phyloP scores from a whole-genome alignment of 1,140 invertebrate species.

The Anastrepha ludens region DNA sequence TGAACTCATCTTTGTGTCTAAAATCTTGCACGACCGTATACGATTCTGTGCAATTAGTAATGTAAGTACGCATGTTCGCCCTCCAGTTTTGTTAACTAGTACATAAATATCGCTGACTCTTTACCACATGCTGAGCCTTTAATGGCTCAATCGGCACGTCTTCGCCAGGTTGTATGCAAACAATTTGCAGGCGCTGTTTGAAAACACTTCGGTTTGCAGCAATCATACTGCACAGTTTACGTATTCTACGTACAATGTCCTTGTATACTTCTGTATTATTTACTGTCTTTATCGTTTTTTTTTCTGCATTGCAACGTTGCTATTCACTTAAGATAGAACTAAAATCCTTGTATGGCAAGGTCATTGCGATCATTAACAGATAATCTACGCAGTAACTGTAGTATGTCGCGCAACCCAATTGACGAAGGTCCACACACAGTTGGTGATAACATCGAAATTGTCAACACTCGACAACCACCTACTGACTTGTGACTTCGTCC shows the following conservation, averaged over 20 bases:
- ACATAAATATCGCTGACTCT: background rate
- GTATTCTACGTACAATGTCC: background rate
- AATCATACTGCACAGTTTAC: background rate
- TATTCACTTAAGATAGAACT: conserved; percentile 19
- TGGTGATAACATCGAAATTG: conserved; percentile 39
- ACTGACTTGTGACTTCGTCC: conserved; percentile 14
- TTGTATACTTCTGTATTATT: conserved; percentile 4
- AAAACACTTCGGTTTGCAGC: conserved; percentile 46
- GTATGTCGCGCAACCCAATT: conserved; percentile 39
- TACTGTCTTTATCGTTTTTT: background rate
- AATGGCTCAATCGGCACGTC: conserved; percentile 39
- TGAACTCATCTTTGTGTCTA: background rate
- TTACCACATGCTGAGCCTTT: conserved; percentile 36
- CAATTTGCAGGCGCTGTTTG: conserved; percentile 36
- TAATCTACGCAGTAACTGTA: conserved; percentile 22
- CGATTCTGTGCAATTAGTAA: background rate
- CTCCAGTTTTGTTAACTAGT: background rate
- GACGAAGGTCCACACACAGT: conserved; percentile 18
- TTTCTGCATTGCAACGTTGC: background rate
- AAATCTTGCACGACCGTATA: background rate
- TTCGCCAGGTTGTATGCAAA: conserved; percentile 37
- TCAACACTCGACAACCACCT: background rate
- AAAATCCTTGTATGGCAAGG: conserved; percentile 16
- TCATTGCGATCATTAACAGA: conserved; percentile 48
- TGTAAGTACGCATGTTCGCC: background rate